phyloP scores from a whole-genome alignment of 2,797 vertebrate genomes.

The Ispidina picta region DNA sequence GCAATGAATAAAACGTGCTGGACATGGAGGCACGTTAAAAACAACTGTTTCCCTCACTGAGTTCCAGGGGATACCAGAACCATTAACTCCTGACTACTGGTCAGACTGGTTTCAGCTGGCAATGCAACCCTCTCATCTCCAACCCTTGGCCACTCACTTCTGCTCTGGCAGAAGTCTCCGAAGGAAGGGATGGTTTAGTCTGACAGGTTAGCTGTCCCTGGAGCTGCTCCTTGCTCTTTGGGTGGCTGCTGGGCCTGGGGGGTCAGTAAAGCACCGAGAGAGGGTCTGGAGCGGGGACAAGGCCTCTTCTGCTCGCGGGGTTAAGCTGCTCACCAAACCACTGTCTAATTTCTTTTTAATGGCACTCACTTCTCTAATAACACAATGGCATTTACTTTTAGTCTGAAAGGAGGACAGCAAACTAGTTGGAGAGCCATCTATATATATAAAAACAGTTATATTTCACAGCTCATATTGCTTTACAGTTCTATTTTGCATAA shows the following conservation, averaged over 20 bases:
- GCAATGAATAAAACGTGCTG: neutral
- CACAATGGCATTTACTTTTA: neutral
- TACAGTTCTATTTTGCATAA: neutral
- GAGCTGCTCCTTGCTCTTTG: neutral
- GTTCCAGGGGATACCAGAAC: neutral
- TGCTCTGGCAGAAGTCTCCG: neutral
- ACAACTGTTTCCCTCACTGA: neutral
- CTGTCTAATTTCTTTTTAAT: neutral
- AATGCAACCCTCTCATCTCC: neutral
- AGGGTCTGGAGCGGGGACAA: neutral
- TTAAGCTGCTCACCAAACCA: neutral
- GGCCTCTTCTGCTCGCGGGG: neutral
- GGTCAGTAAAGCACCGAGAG: fast-evolving
- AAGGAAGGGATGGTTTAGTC: neutral
- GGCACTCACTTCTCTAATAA: neutral
- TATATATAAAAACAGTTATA: neutral
- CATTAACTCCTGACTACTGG: neutral
- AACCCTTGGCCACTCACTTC: neutral
- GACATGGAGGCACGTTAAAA: neutral
- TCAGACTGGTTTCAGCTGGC: neutral
- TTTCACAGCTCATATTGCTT: neutral
- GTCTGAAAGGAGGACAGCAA: neutral
- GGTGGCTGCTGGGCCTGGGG: neutral
- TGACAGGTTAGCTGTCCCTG: neutral
- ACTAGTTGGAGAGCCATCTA: neutral